phyloP scores from a whole-genome alignment of 2,888 invertebrate genomes.

The Pelosia muscerda region DNA sequence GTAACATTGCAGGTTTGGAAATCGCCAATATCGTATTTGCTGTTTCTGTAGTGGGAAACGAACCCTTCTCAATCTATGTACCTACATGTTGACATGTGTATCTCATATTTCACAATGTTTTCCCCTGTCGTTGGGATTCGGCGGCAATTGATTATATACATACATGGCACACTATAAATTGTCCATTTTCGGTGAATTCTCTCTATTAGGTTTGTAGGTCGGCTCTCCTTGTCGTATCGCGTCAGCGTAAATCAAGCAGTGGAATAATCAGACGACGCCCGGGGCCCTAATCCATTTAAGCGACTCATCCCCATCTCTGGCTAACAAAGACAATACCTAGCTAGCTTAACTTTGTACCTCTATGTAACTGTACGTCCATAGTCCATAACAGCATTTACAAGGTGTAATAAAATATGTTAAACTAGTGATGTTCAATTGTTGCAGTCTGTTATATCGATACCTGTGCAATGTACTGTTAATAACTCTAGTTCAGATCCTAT shows the following conservation, averaged over 20 bases:
- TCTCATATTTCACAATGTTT: conserved; percentile 77
- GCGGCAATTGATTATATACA: conserved; percentile 75
- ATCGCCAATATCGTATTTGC: conserved; percentile 52
- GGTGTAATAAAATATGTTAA: conserved; percentile 68
- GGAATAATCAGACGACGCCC: conserved; percentile 81
- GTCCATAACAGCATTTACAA: conserved; percentile 62
- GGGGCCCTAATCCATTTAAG: conserved; percentile 80
- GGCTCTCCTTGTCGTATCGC: conserved; percentile 71
- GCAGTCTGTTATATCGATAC: conserved; percentile 10
- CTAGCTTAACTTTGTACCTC: conserved; percentile 61
- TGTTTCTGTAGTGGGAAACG: conserved; percentile 27
- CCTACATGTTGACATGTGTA: conserved; percentile 68
- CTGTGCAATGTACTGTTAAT: no score
- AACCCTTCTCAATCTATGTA: conserved; percentile 63
- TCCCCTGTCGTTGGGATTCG: conserved; percentile 49
- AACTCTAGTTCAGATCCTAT: no score
- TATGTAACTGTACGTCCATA: conserved; percentile 50
- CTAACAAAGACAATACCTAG: conserved; percentile 75
- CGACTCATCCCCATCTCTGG: conserved; percentile 78
- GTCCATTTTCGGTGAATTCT: conserved; percentile 69
- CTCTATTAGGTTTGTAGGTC: conserved; percentile 75
- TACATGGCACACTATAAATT: conserved; percentile 77
- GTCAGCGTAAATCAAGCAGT: conserved; percentile 84
- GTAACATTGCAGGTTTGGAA: conserved; percentile 61
- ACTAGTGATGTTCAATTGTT: conserved; percentile 67